A percentile compares a stretch with the other conserved stretches of the same genome.
phyloP scores from a whole-genome alignment of 2,113 vertebrate species.

The Callithrix jacchus region DNA sequence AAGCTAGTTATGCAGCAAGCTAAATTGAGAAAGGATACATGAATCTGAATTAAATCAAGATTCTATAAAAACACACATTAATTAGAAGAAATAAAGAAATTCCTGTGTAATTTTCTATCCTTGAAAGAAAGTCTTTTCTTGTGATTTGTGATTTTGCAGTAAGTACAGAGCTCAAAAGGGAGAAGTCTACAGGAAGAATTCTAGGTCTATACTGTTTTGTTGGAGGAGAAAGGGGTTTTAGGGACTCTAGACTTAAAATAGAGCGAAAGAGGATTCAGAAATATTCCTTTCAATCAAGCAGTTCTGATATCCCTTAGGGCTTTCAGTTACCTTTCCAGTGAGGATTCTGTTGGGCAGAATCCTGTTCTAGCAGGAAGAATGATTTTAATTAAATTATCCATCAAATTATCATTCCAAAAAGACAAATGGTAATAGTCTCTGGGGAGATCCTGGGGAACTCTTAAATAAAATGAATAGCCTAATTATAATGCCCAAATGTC shows the following conservation, averaged over 20 bases:
- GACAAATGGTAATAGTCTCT: background rate
- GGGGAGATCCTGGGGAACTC: background rate
- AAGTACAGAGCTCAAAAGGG: background rate
- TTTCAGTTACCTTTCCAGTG: background rate
- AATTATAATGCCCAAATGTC: background rate
- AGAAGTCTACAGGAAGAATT: background rate
- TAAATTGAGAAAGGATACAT: background rate
- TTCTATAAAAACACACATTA: background rate
- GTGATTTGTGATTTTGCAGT: background rate
- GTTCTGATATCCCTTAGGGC: background rate
- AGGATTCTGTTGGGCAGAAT: background rate
- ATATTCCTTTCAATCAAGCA: background rate
- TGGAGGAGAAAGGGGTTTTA: background rate
- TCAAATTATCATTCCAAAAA: background rate
- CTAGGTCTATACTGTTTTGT: background rate
- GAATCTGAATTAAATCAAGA: constrained; percentile 12
- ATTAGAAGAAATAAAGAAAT: background rate
- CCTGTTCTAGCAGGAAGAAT: background rate
- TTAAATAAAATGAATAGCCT: background rate
- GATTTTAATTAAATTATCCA: background rate
- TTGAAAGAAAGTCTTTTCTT: background rate
- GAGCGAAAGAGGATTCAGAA: background rate
- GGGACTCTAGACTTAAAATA: background rate
- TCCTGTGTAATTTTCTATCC: background rate
- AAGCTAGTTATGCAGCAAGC: background rate